Evolutionary conservation across 2,797 vertebrate species (phyloP).

Genomic region (Catostomus latipinnis): DNA sequence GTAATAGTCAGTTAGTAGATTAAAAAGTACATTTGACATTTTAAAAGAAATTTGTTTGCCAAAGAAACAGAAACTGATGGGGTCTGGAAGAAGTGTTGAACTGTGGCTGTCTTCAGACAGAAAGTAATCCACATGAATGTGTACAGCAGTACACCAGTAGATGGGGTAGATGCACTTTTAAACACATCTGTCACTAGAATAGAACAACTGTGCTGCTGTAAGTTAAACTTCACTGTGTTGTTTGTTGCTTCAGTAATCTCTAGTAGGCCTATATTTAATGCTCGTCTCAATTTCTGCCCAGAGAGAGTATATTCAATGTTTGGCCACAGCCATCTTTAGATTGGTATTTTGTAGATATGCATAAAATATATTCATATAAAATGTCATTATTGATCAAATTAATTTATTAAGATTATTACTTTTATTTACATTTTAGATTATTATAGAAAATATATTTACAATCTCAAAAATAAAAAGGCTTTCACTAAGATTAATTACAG

Average conservation of each 20-base stretch:
- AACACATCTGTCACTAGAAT: background rate
- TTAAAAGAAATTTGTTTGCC: background rate
- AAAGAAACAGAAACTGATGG: background rate
- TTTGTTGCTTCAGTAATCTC: background rate
- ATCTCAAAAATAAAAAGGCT: too few species aligned
- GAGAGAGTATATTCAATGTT: background rate
- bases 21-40: background rate
- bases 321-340: background rate
- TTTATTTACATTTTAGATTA: too few species aligned
- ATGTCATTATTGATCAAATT: too few species aligned
- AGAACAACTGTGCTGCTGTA: background rate
- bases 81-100: background rate
- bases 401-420: too few species aligned
- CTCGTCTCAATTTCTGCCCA: background rate
- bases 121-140: background rate
- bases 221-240: background rate
- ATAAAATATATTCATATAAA: too few species aligned
- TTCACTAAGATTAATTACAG: too few species aligned
- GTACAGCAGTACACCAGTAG: conserved; percentile 46
- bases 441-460: too few species aligned
- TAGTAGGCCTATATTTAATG: background rate
- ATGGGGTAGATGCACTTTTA: conserved; percentile 47
- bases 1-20: background rate
- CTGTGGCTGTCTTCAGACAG: background rate
- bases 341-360: too few species aligned